Evolutionary conservation across 2,113 vertebrate genomes (phyloP).

Genomic region (Hemichromis elongatus): DNA sequence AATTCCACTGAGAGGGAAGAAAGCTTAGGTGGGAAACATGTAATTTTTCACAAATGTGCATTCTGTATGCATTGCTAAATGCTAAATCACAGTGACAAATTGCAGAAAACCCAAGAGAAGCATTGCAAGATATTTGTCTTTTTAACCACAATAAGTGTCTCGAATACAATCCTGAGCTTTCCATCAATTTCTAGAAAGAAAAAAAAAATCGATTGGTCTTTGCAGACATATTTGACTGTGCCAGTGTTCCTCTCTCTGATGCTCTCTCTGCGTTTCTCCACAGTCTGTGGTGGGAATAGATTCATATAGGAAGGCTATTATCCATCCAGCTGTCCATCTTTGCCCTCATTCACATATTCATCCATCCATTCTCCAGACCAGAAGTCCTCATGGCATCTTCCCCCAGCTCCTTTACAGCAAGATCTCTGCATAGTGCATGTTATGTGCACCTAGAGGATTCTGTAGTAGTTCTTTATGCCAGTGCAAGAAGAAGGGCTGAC

Average conservation of each 20-base stretch:
- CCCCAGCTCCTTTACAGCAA: not conserved
- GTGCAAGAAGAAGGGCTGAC: not conserved
- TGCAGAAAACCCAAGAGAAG: not conserved
- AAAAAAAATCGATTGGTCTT: not conserved
- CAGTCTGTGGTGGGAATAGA: not conserved
- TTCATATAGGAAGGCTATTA: constrained; percentile 20
- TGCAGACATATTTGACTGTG: not conserved
- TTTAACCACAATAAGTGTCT: accelerated
- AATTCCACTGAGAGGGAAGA: not conserved
- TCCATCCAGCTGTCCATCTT: constrained; percentile 56
- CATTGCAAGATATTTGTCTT: not conserved
- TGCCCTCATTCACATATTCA: not conserved
- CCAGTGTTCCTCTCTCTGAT: not conserved
- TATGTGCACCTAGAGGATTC: not conserved
- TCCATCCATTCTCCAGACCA: not conserved
- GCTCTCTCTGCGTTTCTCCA: not conserved
- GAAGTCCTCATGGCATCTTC: constrained; percentile 4
- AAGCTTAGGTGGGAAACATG: no score
- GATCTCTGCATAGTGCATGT: accelerated
- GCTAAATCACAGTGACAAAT: not conserved
- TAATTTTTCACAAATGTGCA: accelerated
- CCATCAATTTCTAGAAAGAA: not conserved
- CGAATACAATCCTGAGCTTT: not conserved
- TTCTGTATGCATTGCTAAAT: not conserved
- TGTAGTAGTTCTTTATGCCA: not conserved